Percentiles rank a stretch among this genome's conserved stretches.
These are phyloP conservation scores for Drosophila tani DNA, from an alignment of 1,140 invertebrate genomes.

Conservation along the genomic window DNA sequence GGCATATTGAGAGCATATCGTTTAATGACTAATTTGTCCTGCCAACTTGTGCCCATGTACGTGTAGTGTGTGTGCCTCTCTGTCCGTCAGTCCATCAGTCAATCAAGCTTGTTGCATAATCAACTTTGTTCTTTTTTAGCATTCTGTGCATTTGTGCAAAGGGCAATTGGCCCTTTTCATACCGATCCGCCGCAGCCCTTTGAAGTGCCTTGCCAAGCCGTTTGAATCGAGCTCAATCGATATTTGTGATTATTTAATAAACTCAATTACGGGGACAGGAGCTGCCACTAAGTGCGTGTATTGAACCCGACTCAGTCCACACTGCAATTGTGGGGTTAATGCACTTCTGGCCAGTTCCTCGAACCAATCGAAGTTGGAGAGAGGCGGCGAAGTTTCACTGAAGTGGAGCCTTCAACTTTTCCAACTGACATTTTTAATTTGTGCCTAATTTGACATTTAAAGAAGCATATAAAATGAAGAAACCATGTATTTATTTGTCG, in stretches of 20 bases:
- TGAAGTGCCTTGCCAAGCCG: constrained; percentile 7
- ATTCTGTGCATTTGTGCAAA: constrained; percentile 64
- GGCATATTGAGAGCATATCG: constrained; percentile 46
- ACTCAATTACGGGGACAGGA: constrained; percentile 66
- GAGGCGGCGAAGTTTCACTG: background rate
- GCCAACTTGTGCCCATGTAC: constrained; percentile 30
- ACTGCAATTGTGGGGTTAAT: constrained; percentile 52
- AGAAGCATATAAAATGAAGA: constrained; percentile 11
- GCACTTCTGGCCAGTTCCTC: constrained; percentile 44
- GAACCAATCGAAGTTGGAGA: constrained; percentile 20
- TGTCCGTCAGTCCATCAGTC: constrained; percentile 40
- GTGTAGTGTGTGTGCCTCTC: too few species aligned
- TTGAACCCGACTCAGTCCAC: constrained; percentile 8
- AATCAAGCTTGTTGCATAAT: constrained; percentile 48
- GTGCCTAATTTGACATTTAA: constrained; percentile 76
- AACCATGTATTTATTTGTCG: constrained; percentile 10
- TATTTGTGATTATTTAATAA: constrained; percentile 84
- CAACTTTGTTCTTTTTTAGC: constrained; percentile 34
- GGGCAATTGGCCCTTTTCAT: constrained; percentile 56
- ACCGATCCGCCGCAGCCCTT: constrained; percentile 4
- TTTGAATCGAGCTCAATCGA: constrained; percentile 58
- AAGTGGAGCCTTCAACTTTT: constrained; percentile 48
- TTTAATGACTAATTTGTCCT: constrained; percentile 75
- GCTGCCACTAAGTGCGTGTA: constrained; percentile 35
- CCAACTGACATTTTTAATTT: constrained; percentile 72